Evolutionary conservation across 2,113 vertebrate species (phyloP).

Genomic region (Malurus cyaneus): DNA sequence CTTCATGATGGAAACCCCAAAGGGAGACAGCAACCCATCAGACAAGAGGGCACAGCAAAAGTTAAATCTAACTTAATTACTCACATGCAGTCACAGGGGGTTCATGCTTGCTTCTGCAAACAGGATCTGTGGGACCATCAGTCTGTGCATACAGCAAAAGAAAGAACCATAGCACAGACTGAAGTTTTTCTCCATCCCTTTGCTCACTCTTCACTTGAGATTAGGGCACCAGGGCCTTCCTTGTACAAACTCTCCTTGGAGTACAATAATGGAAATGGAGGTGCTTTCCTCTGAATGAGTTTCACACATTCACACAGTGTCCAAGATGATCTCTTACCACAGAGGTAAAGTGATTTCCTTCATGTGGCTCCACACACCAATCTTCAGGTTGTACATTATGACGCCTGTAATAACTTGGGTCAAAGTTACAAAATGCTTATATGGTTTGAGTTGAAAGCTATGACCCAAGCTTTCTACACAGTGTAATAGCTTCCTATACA

Average conservation of each 20-base stretch:
- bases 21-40: background rate
- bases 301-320: background rate
- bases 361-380: background rate
- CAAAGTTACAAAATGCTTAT: too few relatives aligned
- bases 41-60: background rate
- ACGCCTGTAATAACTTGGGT: too few relatives aligned
- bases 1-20: background rate
- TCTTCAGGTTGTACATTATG: background rate
- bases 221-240: background rate
- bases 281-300: background rate
- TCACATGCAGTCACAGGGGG: background rate
- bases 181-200: background rate
- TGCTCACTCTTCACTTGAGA: background rate
- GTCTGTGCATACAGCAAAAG: rapidly evolving
- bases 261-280: background rate
- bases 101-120: background rate
- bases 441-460: too few relatives aligned
- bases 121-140: background rate
- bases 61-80: background rate
- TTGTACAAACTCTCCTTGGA: background rate
- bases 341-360: background rate
- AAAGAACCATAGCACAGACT: rapidly evolving
- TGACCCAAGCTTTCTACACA: too few relatives aligned
- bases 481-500: too few relatives aligned
- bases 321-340: background rate